Conservation (phyloP, 2,888 invertebrate genomes). For the Epistrophe eligans region DNA sequence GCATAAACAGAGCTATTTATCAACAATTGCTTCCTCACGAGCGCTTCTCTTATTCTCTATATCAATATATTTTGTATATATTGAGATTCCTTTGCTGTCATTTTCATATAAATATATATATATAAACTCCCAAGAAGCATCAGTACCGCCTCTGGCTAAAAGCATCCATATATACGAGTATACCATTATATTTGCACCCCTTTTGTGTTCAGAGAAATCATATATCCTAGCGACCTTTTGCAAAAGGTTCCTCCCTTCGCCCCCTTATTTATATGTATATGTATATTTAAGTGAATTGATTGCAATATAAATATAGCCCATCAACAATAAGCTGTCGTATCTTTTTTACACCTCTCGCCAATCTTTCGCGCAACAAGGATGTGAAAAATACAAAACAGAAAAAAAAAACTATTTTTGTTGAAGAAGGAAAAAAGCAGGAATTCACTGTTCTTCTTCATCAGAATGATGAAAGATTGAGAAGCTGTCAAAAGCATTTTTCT, state of each 20-base stretch:
- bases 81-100: constrained; percentile 26
- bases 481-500: constrained; percentile 36
- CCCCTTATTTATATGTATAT: not conserved
- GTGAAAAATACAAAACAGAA: not conserved
- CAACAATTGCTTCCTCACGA: constrained; percentile 33
- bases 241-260: not conserved
- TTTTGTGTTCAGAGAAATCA: not conserved
- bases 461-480: constrained; percentile 37
- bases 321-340: constrained; percentile 35
- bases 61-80: constrained; percentile 9
- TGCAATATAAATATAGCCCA: constrained; percentile 42
- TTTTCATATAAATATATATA: not conserved
- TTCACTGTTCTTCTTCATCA: constrained; percentile 13
- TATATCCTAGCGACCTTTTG: constrained; percentile 15
- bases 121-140: constrained; percentile 5
- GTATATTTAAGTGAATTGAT: constrained; percentile 21
- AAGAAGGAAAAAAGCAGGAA: not conserved
- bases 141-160: not conserved
- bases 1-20: constrained; percentile 27
- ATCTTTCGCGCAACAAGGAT: constrained; percentile 15
- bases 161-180: not conserved
- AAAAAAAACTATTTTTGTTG: not conserved
- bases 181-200: not conserved
- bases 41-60: not conserved
- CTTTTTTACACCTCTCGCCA: constrained; percentile 21